A percentile compares a stretch with the other conserved stretches of the same genome.
phyloP scores from a whole-genome alignment of 2,888 invertebrate species.

The Gerosis bhagava region DNA sequence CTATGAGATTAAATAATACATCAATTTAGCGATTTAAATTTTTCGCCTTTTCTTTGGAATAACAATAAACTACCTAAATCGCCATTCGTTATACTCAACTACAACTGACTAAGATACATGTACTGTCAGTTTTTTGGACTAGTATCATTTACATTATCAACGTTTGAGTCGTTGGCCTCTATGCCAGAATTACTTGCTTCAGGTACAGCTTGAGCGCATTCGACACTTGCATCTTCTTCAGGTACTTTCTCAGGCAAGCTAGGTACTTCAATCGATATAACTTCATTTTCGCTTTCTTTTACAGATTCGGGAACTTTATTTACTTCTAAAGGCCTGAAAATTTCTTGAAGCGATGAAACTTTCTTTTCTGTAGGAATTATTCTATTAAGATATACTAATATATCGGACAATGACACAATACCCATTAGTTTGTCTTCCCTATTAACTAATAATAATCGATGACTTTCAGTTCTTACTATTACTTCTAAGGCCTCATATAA shows the following conservation, averaged over 20 bases:
- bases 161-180: slow-evolving; percentile 33
- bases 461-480: slow-evolving; percentile 94
- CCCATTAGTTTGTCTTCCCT: slow-evolving; percentile 74
- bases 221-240: slow-evolving; percentile 45
- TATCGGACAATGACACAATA: slow-evolving; percentile 76
- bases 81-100: slow-evolving; percentile 38
- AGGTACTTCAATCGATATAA: slow-evolving; percentile 70
- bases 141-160: slow-evolving; percentile 39
- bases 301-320: slow-evolving; percentile 71
- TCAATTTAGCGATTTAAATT: slow-evolving; percentile 64
- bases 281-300: slow-evolving; percentile 70
- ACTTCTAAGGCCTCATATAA: slow-evolving; percentile 93
- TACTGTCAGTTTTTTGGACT: slow-evolving; percentile 37
- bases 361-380: slow-evolving; percentile 75
- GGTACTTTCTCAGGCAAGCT: slow-evolving; percentile 51
- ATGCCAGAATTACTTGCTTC: slow-evolving; percentile 24
- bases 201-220: slow-evolving; percentile 21
- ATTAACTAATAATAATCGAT: slow-evolving; percentile 79
- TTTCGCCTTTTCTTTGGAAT: slow-evolving; percentile 77
- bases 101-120: slow-evolving; percentile 29
- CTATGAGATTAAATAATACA: slow-evolving; percentile 64
- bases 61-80: slow-evolving; percentile 41
- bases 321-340: slow-evolving; percentile 73
- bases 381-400: slow-evolving; percentile 77
- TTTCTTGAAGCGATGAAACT: slow-evolving; percentile 74